Percentiles rank a stretch among this genome's conserved stretches.
phyloP scores from a whole-genome alignment of 2,888 invertebrate species.

The Morpho achilles region DNA sequence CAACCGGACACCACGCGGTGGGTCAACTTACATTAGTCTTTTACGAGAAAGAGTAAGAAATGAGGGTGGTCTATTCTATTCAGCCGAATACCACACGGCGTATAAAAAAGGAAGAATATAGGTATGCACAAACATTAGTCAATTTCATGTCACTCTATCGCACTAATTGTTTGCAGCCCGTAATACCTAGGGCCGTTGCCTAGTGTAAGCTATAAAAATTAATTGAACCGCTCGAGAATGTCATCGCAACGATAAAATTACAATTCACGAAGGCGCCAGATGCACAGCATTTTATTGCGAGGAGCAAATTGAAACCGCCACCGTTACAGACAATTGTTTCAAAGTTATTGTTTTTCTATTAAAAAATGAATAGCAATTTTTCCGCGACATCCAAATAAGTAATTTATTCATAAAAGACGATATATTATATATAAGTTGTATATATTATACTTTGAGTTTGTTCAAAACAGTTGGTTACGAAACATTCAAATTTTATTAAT shows the following conservation, averaged over 20 bases:
- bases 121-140: background rate
- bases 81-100: no score
- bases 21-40: no score
- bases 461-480: no score
- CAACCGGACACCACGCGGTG: no score
- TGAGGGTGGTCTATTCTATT: no score
- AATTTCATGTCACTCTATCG: background rate
- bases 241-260: constrained; percentile 65
- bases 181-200: constrained; percentile 25
- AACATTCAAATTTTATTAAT: no score
- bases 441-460: no score
- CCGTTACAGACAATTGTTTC: constrained; percentile 51
- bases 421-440: no score
- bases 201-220: constrained; percentile 50
- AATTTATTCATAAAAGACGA: background rate
- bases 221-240: constrained; percentile 64
- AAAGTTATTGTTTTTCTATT: constrained; percentile 67
- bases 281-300: constrained; percentile 62
- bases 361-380: constrained; percentile 43
- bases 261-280: constrained; percentile 67
- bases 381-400: constrained; percentile 2
- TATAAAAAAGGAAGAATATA: background rate
- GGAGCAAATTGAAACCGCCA: constrained; percentile 66
- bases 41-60: no score
- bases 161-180: constrained; percentile 2